phyloP scores from a whole-genome alignment of 2,797 vertebrate species.

The Rhinogobio ventralis region DNA sequence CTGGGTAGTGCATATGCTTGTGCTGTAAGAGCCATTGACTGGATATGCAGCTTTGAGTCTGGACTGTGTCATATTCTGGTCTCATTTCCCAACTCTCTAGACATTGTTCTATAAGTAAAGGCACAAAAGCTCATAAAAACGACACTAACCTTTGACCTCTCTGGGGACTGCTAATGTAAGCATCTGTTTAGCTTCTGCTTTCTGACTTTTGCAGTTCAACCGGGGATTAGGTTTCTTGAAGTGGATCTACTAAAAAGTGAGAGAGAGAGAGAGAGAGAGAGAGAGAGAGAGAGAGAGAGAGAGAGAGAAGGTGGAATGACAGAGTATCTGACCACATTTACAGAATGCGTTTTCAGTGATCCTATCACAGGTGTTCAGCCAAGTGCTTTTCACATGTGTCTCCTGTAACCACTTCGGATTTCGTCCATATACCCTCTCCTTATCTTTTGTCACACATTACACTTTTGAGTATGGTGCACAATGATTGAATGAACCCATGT shows the following conservation, averaged over 20 bases:
- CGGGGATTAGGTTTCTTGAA: not conserved
- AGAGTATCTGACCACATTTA: not conserved
- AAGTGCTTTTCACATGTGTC: not conserved
- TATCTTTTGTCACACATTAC: not conserved
- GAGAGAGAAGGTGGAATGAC: not conserved
- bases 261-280: no score
- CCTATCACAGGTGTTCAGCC: not conserved
- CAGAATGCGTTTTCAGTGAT: not conserved
- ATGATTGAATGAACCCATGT: not conserved
- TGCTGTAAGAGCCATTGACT: not conserved
- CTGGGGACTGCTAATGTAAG: not conserved
- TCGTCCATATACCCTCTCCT: not conserved
- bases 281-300: no score
- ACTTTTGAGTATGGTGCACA: not conserved
- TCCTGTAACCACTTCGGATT: not conserved
- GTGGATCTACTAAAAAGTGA: no score
- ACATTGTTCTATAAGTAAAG: not conserved
- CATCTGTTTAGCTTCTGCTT: not conserved
- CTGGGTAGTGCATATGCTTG: not conserved
- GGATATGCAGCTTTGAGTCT: not conserved
- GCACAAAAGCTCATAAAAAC: not conserved
- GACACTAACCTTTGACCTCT: not conserved
- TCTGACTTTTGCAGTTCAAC: no score
- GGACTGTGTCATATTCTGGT: not conserved
- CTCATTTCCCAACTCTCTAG: not conserved